A percentile compares a stretch with the other conserved stretches of the same genome.
phyloP scores from a whole-genome alignment of 2,888 invertebrate genomes.

The Balanococcus diminutus region DNA sequence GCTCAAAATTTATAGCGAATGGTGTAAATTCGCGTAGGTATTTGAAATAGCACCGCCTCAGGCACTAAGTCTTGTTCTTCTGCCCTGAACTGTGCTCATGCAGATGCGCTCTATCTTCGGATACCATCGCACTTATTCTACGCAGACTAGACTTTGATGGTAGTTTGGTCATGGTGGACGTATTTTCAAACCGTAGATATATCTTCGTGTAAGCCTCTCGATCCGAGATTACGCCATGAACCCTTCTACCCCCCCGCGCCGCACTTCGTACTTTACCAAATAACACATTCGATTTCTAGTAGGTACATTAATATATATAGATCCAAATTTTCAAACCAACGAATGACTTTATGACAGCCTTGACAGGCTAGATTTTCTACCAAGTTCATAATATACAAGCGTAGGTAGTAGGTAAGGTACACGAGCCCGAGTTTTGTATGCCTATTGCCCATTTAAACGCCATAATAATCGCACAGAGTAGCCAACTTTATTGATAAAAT shows the following conservation, averaged over 20 bases:
- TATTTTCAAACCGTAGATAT: no score
- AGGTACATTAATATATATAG: no score
- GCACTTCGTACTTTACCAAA: not conserved
- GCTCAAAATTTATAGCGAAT: not conserved
- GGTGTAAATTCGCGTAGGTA: not conserved
- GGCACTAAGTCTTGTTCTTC: not conserved
- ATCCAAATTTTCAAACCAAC: not conserved
- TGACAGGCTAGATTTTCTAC: not conserved
- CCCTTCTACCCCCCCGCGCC: not conserved
- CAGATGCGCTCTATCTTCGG: not conserved
- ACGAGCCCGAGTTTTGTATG: not conserved
- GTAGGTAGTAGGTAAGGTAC: no score
- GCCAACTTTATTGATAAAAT: not conserved
- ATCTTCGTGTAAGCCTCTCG: not conserved
- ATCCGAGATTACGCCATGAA: not conserved
- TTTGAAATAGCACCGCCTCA: not conserved
- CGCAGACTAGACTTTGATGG: no score
- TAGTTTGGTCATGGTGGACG: no score
- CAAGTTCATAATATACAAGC: not conserved
- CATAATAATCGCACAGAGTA: not conserved
- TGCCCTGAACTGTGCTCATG: no score
- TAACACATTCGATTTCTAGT: not conserved
- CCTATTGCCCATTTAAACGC: not conserved
- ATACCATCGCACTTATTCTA: no score
- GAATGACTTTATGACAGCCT: not conserved